phyloP scores from a whole-genome alignment of 2,113 vertebrate species.

The Bettongia penicillata region DNA sequence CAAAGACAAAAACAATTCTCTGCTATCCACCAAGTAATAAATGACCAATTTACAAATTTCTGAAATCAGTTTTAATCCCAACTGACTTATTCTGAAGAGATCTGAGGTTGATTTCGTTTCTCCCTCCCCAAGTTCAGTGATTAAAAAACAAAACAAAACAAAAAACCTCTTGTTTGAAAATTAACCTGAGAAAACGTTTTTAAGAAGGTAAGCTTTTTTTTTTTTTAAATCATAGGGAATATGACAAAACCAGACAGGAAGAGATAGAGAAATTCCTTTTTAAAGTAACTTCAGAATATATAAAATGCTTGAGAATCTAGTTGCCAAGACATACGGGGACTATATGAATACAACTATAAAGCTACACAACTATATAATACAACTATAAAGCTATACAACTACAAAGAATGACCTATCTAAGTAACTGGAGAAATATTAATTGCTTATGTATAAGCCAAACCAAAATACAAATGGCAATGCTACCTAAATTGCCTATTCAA shows the following conservation, averaged over 20 bases:
- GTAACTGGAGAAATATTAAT: not conserved
- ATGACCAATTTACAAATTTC: not conserved
- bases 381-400: not conserved
- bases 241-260: not conserved
- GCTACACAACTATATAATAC: not conserved
- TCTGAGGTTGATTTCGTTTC: not conserved
- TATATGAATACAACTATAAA: not conserved
- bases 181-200: slow-evolving; percentile 11
- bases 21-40: not conserved
- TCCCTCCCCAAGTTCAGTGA: not conserved
- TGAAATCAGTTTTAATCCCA: not conserved
- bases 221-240: not conserved
- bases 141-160: not conserved
- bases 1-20: not conserved
- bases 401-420: not conserved
- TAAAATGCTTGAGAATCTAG: not conserved
- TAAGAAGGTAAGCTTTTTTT: not conserved
- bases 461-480: not conserved
- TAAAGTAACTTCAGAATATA: not conserved
- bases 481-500: not conserved
- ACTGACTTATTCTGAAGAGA: slow-evolving; percentile 9
- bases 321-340: not conserved
- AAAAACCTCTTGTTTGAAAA: not conserved
- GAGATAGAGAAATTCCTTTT: not conserved
- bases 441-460: not conserved